Base-by-base conservation (phyloP, 1,140 invertebrate species). In the Drosophila tsacasi region DNA sequence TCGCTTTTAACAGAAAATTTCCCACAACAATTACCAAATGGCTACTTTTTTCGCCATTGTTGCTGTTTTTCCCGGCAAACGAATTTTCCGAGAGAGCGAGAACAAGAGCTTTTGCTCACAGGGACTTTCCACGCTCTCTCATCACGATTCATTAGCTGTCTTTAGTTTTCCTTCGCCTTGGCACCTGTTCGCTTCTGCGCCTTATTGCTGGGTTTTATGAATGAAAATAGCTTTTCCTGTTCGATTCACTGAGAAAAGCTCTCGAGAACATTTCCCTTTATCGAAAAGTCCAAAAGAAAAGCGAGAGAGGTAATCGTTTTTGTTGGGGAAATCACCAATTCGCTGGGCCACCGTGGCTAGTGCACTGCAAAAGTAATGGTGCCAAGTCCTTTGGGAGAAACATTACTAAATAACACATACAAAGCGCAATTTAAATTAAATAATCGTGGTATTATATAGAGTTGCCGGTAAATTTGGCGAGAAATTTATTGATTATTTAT, bases 121-220 rank as follows among this genome's bases (percentile, higher is more conserved):
- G 60, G 42, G 32, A 54, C 40, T 77, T 79, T 68, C 25, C 67
- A 23, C n/a, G 17, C 49, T 71, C 76, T 68, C 39, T 5, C 21
- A 32, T 49, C 21, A 10, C 47, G 17, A 32, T 63, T 47, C 25
- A 71, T 71, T 35, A 59, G 68, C 40, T 54, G 69, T 54, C 62
- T 87, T 66, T 77, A 27, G 32, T 44, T 80, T 64, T 49, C 25
- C 25, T 57, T 57, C 15, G 35, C 15, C 42, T 65, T 79, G 76
- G 76, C 76, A 80, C 49, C 55, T 79, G 52, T 52, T 44, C 76
- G 69, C 67, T 71, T 81, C 84, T 81, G 84, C 84, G 84, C 85
- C 40, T 25, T 64, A 40, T 44, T 32, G 32, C 68, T 49, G 62
- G 7, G 39, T 81, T 89, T 89, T 85, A 89, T 89, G 84, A 89